Evolutionary conservation across 2,888 invertebrate species (phyloP).

Genomic region (Heliothis peltigera): DNA sequence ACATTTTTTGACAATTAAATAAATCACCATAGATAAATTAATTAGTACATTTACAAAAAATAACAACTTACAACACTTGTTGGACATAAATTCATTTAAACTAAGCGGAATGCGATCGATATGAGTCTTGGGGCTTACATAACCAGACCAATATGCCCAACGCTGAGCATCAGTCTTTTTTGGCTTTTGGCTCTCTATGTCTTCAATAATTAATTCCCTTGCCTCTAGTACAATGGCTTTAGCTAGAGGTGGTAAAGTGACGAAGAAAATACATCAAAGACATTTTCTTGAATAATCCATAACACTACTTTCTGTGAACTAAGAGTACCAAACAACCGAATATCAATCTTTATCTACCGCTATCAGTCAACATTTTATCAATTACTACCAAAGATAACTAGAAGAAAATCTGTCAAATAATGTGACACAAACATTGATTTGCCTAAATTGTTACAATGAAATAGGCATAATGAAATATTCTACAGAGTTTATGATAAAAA

Average conservation of each 20-base stretch:
- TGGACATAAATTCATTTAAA: neutral
- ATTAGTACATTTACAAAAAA: no score
- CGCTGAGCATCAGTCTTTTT: neutral
- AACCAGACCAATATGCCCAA: neutral
- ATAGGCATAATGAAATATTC: slow-evolving; percentile 80
- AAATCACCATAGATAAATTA: no score
- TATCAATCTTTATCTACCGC: slow-evolving; percentile 30
- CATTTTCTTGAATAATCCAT: slow-evolving; percentile 7
- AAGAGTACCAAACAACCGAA: slow-evolving; percentile 26
- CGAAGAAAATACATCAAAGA: no score
- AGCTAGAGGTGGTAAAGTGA: no score
- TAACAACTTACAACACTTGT: no score
- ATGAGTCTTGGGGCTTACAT: neutral
- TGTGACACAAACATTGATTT: slow-evolving; percentile 60
- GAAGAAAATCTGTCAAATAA: slow-evolving; percentile 60
- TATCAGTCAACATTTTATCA: slow-evolving; percentile 50
- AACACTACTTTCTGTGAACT: slow-evolving; percentile 16
- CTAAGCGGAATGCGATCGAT: neutral
- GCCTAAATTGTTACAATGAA: slow-evolving; percentile 76
- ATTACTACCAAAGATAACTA: slow-evolving; percentile 33
- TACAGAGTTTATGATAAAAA: slow-evolving; percentile 78
- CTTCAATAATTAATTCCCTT: no score
- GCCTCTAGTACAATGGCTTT: no score
- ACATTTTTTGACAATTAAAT: slow-evolving; percentile 41
- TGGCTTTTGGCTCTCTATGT: no score